A percentile compares a stretch with the other conserved stretches of the same genome.
These are phyloP conservation scores for Cosmia pyralina DNA, from an alignment of 2,888 invertebrate species.

Conservation along the genomic window DNA sequence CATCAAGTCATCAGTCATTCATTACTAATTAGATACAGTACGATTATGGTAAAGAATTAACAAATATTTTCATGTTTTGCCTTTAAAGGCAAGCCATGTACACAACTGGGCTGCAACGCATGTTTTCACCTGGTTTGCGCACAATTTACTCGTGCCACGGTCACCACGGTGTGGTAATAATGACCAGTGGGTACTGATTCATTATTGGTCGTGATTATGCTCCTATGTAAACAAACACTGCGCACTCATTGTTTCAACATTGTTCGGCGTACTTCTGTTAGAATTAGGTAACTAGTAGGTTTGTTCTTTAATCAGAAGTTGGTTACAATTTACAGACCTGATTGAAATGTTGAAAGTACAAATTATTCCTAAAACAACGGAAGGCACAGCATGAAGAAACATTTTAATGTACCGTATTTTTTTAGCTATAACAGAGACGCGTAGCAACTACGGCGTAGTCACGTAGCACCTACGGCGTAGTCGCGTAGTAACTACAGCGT, in stretches of 20 bases:
- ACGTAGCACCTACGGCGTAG: not conserved
- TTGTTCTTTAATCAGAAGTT: slow-evolving; percentile 24
- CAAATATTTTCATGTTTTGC: slow-evolving; percentile 32
- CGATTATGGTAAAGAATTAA: slow-evolving; percentile 24
- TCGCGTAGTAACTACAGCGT: too few relatives aligned
- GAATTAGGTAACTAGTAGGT: slow-evolving; percentile 26
- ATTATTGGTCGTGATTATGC: slow-evolving; percentile 60
- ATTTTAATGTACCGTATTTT: not conserved
- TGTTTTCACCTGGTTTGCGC: slow-evolving; percentile 48
- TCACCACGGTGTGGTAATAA: slow-evolving; percentile 68
- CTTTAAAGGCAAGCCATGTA: slow-evolving; percentile 27
- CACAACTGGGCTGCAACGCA: slow-evolving; percentile 32
- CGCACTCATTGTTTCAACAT: slow-evolving; percentile 63
- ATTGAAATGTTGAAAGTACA: slow-evolving; percentile 8
- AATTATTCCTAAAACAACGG: not conserved
- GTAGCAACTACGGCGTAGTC: not conserved
- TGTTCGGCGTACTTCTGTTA: slow-evolving; percentile 40
- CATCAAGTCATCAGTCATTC: too few relatives aligned
- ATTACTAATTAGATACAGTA: not conserved
- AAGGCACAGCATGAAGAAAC: not conserved
- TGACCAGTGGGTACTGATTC: slow-evolving; percentile 58
- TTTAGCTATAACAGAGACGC: not conserved
- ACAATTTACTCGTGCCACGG: slow-evolving; percentile 50
- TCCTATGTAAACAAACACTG: slow-evolving; percentile 64
- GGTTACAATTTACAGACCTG: slow-evolving; percentile 9